A percentile compares a stretch with the other conserved stretches of the same genome.
Evolutionary conservation across 1,140 invertebrate species (phyloP).

Genomic region (Homarus americanus): DNA sequence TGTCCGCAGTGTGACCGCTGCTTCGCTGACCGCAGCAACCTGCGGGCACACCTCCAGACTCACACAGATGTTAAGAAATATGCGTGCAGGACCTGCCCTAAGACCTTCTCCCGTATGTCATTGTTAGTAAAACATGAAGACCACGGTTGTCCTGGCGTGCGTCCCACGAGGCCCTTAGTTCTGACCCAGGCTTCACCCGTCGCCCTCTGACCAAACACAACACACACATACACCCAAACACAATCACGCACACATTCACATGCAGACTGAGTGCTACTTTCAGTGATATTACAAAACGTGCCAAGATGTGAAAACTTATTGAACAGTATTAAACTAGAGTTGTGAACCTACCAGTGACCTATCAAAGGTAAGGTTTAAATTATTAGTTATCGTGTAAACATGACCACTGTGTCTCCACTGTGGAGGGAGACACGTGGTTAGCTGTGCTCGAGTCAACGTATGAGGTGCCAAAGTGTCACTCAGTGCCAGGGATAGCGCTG

Average conservation of each 20-base stretch:
- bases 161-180: constrained; percentile 28
- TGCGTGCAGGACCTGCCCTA: constrained; percentile 80
- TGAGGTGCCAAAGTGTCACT: not conserved
- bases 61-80: constrained; percentile 69
- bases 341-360: not conserved
- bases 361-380: not conserved
- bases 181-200: constrained; percentile 31
- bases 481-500: not conserved
- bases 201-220: constrained; percentile 32
- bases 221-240: not conserved
- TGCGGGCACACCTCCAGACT: constrained; percentile 51
- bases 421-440: not conserved
- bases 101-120: constrained; percentile 98
- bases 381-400: not conserved
- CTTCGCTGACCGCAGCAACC: constrained; percentile 66
- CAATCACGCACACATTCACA: not conserved
- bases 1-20: constrained; percentile 64
- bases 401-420: not conserved
- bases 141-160: constrained; percentile 84
- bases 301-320: not conserved
- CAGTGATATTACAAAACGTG: too few species aligned
- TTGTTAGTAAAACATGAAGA: constrained; percentile 95
- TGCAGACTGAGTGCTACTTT: too few species aligned
- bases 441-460: not conserved
- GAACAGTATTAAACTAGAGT: not conserved